phyloP scores from a whole-genome alignment of 1,140 invertebrate species.

The Scaptodrosophila lebanonensis region DNA sequence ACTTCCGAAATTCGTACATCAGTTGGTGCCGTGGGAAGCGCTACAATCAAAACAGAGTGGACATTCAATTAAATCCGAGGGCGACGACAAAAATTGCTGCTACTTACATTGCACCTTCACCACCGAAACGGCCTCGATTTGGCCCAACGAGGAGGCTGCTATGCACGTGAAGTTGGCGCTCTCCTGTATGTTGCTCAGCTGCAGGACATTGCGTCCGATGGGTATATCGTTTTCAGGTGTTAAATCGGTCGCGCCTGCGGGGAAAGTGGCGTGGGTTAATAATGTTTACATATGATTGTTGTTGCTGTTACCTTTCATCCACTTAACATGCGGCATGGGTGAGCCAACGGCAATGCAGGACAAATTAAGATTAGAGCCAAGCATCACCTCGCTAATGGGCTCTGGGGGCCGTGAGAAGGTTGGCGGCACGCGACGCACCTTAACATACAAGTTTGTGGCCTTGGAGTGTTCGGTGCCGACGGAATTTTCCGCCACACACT shows the following conservation, averaged over 20 bases:
- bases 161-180: slow-evolving; percentile 98
- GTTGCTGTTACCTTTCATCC: slow-evolving; percentile 87
- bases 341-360: slow-evolving; percentile 98
- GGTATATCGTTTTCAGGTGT: slow-evolving; percentile 91
- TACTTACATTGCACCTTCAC: slow-evolving; percentile 96
- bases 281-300: not conserved
- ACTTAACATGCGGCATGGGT: slow-evolving; percentile 98
- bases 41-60: slow-evolving; percentile 3
- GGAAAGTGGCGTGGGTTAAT: not conserved
- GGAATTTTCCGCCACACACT: slow-evolving; percentile 94
- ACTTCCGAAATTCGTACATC: slow-evolving; percentile 94
- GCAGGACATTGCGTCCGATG: slow-evolving; percentile 90
- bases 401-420: slow-evolving; percentile 95
- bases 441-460: slow-evolving; percentile 93
- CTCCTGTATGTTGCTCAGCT: slow-evolving; percentile 90
- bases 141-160: slow-evolving; percentile 94
- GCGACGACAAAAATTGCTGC: not conserved
- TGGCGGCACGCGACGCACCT: slow-evolving; percentile 95
- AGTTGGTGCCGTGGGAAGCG: slow-evolving; percentile 91
- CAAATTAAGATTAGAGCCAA: slow-evolving; percentile 92
- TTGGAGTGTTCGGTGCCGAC: slow-evolving; percentile 96
- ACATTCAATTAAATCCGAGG: too few species aligned
- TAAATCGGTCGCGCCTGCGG: slow-evolving; percentile 83
- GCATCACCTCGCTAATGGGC: slow-evolving; percentile 89
- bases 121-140: slow-evolving; percentile 89